Percentiles rank a stretch among this genome's conserved stretches.
Evolutionary conservation across 1,140 invertebrate species (phyloP).

Genomic region (Zaprionus africanus): DNA sequence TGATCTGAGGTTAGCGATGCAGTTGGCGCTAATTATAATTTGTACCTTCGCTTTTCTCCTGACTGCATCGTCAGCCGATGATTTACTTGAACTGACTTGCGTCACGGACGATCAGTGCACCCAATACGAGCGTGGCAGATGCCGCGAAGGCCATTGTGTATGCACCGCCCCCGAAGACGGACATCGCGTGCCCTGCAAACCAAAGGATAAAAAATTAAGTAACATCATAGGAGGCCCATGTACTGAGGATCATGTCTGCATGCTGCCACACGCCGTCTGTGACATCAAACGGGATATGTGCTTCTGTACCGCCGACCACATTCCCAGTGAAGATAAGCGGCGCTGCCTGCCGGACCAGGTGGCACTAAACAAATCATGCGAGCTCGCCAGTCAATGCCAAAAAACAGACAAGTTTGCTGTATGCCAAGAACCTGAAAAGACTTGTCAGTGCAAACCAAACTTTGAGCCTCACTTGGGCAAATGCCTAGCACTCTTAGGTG

Average conservation of each 20-base stretch:
- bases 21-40: not conserved
- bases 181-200: constrained; percentile 33
- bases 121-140: constrained; percentile 38
- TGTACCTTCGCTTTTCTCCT: not conserved
- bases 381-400: constrained; percentile 61
- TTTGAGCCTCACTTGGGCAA: constrained; percentile 54
- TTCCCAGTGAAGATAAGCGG: constrained; percentile 65
- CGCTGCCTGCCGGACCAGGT: constrained; percentile 60
- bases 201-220: constrained; percentile 53
- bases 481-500: constrained; percentile 60
- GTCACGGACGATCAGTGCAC: constrained; percentile 39
- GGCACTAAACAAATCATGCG: constrained; percentile 46
- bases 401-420: constrained; percentile 46
- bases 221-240: constrained; percentile 75
- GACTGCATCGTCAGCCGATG: constrained; percentile 4
- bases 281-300: constrained; percentile 43
- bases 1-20: constrained; percentile 23
- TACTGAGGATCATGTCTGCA: constrained; percentile 44
- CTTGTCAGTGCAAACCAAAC: constrained; percentile 53
- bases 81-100: constrained; percentile 59
- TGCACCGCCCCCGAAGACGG: constrained; percentile 34
- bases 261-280: constrained; percentile 51
- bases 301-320: constrained; percentile 43
- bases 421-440: constrained; percentile 36
- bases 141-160: constrained; percentile 32